Percentiles rank a stretch among this genome's conserved stretches.
These are phyloP conservation scores for Scaptomyza pallida DNA, from an alignment of 1,140 invertebrate species.

Conservation along the genomic window DNA sequence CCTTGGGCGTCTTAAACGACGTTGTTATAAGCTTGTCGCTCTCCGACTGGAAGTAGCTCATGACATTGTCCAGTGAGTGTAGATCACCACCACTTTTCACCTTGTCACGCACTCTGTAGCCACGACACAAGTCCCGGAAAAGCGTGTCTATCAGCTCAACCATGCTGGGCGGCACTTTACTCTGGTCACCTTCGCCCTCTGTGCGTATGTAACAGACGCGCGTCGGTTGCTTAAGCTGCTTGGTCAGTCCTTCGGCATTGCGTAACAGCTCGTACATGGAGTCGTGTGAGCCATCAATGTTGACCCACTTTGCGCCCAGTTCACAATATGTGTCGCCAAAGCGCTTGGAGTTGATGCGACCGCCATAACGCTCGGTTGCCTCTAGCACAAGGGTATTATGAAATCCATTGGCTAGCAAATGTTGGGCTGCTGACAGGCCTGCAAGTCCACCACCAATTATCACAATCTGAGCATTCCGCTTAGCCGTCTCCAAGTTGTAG, in stretches of 20 bases:
- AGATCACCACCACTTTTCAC: slow-evolving; percentile 59
- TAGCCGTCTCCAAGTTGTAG: slow-evolving; percentile 54
- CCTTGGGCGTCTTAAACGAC: slow-evolving; percentile 48
- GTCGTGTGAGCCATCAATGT: slow-evolving; percentile 67
- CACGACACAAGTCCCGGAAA: slow-evolving; percentile 68
- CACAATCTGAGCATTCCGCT: slow-evolving; percentile 86
- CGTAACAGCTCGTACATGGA: slow-evolving; percentile 72
- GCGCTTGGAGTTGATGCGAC: slow-evolving; percentile 90
- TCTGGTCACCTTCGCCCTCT: slow-evolving; percentile 11
- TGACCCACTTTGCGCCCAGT: slow-evolving; percentile 86
- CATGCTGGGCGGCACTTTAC: slow-evolving; percentile 47
- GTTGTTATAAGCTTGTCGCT: slow-evolving; percentile 51
- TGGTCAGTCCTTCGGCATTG: slow-evolving; percentile 61
- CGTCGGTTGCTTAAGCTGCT: slow-evolving; percentile 56
- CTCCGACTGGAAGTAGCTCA: slow-evolving; percentile 72
- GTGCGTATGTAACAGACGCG: slow-evolving; percentile 45
- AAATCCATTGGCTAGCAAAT: slow-evolving; percentile 88
- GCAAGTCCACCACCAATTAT: slow-evolving; percentile 91
- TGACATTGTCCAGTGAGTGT: slow-evolving; percentile 71
- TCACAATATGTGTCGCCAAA: slow-evolving; percentile 89
- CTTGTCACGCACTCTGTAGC: slow-evolving; percentile 58
- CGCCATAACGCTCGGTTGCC: slow-evolving; percentile 90
- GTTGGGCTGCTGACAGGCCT: slow-evolving; percentile 89
- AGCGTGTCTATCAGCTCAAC: slow-evolving; percentile 66
- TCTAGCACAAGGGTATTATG: slow-evolving; percentile 89